Conservation (phyloP, 2,797 vertebrate genomes). For the Spinibarbus caldwelli region DNA sequence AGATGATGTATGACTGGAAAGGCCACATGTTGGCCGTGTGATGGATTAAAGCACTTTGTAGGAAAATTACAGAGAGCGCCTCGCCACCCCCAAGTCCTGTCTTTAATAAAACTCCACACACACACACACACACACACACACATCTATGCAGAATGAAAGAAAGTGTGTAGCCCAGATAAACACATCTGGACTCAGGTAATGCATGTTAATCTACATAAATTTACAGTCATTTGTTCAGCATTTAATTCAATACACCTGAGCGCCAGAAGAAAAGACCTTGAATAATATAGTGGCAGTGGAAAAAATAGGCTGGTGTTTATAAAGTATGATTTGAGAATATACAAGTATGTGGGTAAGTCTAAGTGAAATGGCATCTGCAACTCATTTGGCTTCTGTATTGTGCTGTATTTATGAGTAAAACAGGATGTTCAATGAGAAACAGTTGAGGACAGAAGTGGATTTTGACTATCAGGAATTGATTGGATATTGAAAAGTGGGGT, state of each 20-base stretch:
- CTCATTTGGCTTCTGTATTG: background rate
- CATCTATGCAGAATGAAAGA: slow-evolving; percentile 12
- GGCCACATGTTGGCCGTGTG: slow-evolving; percentile 97
- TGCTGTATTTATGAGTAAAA: background rate
- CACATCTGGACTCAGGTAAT: slow-evolving; percentile 47
- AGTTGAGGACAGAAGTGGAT: background rate
- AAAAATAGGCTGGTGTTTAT: slow-evolving; percentile 25
- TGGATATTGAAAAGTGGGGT: slow-evolving; percentile 3
- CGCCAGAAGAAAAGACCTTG: slow-evolving; percentile 2
- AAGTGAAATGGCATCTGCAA: background rate
- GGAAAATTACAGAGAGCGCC: slow-evolving; percentile 98
- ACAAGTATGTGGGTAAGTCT: background rate
- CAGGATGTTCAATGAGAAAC: background rate
- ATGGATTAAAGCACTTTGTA: slow-evolving; percentile 99
- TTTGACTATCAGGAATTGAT: background rate
- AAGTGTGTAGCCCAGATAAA: slow-evolving; percentile 42
- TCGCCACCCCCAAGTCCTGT: slow-evolving; percentile 94
- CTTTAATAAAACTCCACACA: slow-evolving; percentile 94
- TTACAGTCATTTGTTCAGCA: slow-evolving; percentile 42
- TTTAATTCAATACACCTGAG: slow-evolving; percentile 50
- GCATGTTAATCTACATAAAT: slow-evolving; percentile 50
- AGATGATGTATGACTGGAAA: slow-evolving; percentile 98
- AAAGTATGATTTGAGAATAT: background rate
- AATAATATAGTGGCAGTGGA: slow-evolving; percentile 8
- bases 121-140: background rate